These are phyloP conservation scores for Aphodius sticticus DNA, from an alignment of 2,888 invertebrate species.

Conservation along the genomic window DNA sequence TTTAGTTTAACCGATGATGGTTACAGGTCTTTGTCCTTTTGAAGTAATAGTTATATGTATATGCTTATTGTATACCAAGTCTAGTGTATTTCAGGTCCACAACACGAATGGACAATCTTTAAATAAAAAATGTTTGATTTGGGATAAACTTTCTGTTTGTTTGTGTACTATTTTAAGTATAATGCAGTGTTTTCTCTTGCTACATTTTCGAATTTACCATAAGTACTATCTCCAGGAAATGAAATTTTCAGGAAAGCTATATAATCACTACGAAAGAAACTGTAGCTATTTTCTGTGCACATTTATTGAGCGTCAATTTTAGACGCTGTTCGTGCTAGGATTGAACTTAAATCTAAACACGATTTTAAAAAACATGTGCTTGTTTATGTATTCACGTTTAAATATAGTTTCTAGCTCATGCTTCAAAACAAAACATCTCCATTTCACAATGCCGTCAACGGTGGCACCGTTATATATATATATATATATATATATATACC, in stretches of 20 bases:
- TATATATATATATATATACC: too few species aligned
- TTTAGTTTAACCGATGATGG: background rate
- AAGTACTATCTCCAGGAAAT: background rate
- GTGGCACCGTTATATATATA: background rate
- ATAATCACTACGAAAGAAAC: background rate
- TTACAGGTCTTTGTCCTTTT: too few species aligned
- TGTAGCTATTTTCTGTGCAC: background rate
- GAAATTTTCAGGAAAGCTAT: background rate
- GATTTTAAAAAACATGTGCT: background rate
- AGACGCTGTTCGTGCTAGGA: background rate
- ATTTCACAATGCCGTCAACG: background rate
- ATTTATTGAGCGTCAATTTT: background rate
- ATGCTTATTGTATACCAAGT: too few species aligned
- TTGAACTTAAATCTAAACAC: background rate
- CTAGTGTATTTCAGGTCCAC: too few species aligned
- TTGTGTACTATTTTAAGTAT: too few species aligned
- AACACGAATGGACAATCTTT: too few species aligned
- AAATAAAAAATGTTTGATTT: too few species aligned
- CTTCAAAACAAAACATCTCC: background rate
- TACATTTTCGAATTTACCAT: background rate
- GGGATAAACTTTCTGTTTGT: too few species aligned
- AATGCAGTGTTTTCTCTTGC: too few species aligned
- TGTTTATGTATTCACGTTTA: conserved; percentile 4
- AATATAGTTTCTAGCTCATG: background rate
- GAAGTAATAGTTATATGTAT: too few species aligned